A percentile compares a stretch with the other conserved stretches of the same genome.
phyloP scores from a whole-genome alignment of 1,140 invertebrate genomes.

The Tetragnatha versicolor region DNA sequence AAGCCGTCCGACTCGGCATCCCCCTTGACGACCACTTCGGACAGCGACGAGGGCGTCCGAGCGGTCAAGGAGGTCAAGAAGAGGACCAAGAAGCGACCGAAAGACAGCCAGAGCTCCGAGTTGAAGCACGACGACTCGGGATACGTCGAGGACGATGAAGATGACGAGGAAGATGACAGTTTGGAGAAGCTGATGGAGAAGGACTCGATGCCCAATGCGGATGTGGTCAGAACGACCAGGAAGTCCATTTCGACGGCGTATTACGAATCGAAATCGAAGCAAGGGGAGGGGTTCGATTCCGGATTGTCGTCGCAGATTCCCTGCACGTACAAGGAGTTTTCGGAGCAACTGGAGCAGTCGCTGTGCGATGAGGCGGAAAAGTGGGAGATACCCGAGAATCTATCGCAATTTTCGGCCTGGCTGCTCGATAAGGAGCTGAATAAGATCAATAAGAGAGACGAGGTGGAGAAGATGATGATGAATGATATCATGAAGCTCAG shows the following conservation, averaged over 20 bases:
- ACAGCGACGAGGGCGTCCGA: slow-evolving; percentile 35
- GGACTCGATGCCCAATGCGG: not conserved
- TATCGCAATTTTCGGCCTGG: slow-evolving; percentile 47
- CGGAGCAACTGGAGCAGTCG: slow-evolving; percentile 20
- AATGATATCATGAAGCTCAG: slow-evolving; percentile 36
- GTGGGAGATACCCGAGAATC: slow-evolving; percentile 39
- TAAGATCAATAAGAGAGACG: slow-evolving; percentile 19
- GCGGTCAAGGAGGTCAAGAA: slow-evolving; percentile 24
- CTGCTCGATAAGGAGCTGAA: slow-evolving; percentile 33
- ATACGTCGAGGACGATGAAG: slow-evolving; percentile 49
- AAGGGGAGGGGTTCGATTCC: not conserved
- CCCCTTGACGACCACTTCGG: slow-evolving; percentile 29
- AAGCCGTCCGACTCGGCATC: slow-evolving; percentile 8
- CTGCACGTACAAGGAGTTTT: slow-evolving; percentile 32
- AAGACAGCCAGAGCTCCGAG: slow-evolving; percentile 6
- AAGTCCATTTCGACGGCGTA: slow-evolving; percentile 28
- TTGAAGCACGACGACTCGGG: slow-evolving; percentile 48
- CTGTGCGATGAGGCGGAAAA: not conserved
- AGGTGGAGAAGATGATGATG: slow-evolving; percentile 30
- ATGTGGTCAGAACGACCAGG: not conserved
- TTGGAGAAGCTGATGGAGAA: slow-evolving; percentile 3
- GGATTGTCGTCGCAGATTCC: not conserved
- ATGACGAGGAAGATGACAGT: slow-evolving; percentile 33
- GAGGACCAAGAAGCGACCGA: slow-evolving; percentile 28
- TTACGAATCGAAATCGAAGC: slow-evolving; percentile 24